These are phyloP conservation scores for Xerus inauris DNA, from an alignment of 2,113 vertebrate species.

Conservation along the genomic window DNA sequence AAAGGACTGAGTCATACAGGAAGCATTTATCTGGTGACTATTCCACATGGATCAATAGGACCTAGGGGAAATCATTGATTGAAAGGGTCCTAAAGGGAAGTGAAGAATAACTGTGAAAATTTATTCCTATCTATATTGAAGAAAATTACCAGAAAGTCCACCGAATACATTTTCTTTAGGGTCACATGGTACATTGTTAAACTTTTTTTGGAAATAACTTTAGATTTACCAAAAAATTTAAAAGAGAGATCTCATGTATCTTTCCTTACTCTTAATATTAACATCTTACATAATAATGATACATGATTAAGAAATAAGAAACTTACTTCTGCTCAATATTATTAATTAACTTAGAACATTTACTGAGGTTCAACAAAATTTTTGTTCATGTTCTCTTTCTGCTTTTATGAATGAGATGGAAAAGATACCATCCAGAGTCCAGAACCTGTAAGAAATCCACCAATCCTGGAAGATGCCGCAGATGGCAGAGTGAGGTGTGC, in stretches of 20 bases:
- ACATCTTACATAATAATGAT: background rate
- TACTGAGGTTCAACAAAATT: background rate
- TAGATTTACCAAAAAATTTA: background rate
- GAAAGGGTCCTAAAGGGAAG: background rate
- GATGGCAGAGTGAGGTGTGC: background rate
- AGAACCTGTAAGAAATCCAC: background rate
- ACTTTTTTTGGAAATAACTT: slow-evolving; percentile 30
- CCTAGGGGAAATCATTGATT: background rate
- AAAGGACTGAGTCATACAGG: slow-evolving; percentile 50
- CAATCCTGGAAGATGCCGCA: background rate
- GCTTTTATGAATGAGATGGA: background rate
- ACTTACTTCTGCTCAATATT: background rate
- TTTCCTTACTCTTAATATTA: background rate
- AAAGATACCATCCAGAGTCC: background rate
- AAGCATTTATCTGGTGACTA: background rate
- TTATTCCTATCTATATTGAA: background rate
- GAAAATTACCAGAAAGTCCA: background rate
- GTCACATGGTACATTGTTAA: background rate
- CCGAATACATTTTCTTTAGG: slow-evolving; percentile 2
- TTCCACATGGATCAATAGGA: background rate
- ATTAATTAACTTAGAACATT: background rate
- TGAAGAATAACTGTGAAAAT: background rate
- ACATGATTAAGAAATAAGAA: background rate
- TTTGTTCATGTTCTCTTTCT: background rate
- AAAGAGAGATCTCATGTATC: background rate